Percentiles rank a stretch among this genome's conserved stretches.
phyloP scores from a whole-genome alignment of 2,888 invertebrate genomes.

The Dryococelus australis region DNA sequence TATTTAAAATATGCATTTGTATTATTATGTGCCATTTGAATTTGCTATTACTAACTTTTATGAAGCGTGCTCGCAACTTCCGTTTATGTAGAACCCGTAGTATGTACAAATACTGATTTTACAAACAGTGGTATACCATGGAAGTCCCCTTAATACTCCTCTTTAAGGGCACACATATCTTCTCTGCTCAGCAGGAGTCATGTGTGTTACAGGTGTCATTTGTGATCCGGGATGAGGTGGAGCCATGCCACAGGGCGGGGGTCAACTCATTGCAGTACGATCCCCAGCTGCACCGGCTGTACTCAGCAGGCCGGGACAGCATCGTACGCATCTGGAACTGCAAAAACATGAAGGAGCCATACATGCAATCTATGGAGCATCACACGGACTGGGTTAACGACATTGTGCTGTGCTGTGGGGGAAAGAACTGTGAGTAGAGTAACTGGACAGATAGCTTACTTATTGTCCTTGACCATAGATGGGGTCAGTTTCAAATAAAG shows the following conservation, averaged over 20 bases:
- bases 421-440: slow-evolving; percentile 80
- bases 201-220: slow-evolving; percentile 81
- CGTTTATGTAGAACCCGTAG: too few relatives aligned
- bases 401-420: slow-evolving; percentile 96
- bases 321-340: slow-evolving; percentile 92
- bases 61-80: too few relatives aligned
- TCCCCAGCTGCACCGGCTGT: slow-evolving; percentile 83
- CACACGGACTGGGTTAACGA: slow-evolving; percentile 99
- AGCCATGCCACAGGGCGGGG: slow-evolving; percentile 92
- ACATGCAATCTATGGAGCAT: slow-evolving; percentile 97
- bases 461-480: too few relatives aligned
- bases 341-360: slow-evolving; percentile 71
- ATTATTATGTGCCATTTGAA: too few relatives aligned
- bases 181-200: too few relatives aligned
- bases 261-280: slow-evolving; percentile 96
- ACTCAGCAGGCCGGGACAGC: slow-evolving; percentile 96
- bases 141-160: too few relatives aligned
- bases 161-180: too few relatives aligned
- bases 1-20: too few relatives aligned
- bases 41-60: too few relatives aligned
- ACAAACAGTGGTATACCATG: too few relatives aligned
- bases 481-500: too few relatives aligned
- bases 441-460: background rate
- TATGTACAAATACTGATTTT: too few relatives aligned
- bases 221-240: slow-evolving; percentile 96